Base-by-base conservation (phyloP, 1,140 invertebrate species). In the Cydia strobilella region DNA sequence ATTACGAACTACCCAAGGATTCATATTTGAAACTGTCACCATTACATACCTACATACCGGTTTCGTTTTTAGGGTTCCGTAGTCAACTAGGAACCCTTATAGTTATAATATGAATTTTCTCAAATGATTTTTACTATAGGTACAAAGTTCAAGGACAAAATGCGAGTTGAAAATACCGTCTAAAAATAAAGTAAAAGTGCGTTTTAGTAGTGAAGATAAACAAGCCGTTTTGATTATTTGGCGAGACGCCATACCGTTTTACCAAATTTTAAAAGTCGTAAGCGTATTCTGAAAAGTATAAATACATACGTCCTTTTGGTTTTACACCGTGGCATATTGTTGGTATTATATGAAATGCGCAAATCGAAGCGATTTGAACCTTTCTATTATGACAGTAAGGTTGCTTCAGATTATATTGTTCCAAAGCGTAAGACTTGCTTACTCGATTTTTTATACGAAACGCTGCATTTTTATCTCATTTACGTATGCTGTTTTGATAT, bases 131-230 rank as follows among this genome's bases (percentile, higher is more conserved):
- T n/a, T n/a, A n/a, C n/a, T n/a, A n/a, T n/a, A 20, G 12, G 63
- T n/a, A 27, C 63, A 35, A 31, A 42, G 65, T 23, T 35, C 65
- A 69, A 69, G 65, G 65, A 20, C 65, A n/a, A n/a, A 66, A 18
- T 7, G 65, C 65, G 65, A 42, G 6, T 31, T 13, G 6, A 35
- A 35, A 39, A 69, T 69, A 69, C 27, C 65, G 27, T 15, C 31
- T 69, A 42, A 35, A 69, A 31, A 69, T 69, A 69, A 69, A 69
- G 35, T 69, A 69, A 69, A 42, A 69, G 65, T 42, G 54, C 54
- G 54, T 59, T 59, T 23, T 42, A 69, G 12, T 18, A 31, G 25
- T n/a, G 13, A 69, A 15, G 65, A 69, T 69, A 69, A 69, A 69
- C 65, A 69, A 69, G 27, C 31, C 65, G 35, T 69, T 35, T 18